These are phyloP conservation scores for Fabriciana adippe DNA, from an alignment of 2,888 invertebrate species.

Conservation along the genomic window DNA sequence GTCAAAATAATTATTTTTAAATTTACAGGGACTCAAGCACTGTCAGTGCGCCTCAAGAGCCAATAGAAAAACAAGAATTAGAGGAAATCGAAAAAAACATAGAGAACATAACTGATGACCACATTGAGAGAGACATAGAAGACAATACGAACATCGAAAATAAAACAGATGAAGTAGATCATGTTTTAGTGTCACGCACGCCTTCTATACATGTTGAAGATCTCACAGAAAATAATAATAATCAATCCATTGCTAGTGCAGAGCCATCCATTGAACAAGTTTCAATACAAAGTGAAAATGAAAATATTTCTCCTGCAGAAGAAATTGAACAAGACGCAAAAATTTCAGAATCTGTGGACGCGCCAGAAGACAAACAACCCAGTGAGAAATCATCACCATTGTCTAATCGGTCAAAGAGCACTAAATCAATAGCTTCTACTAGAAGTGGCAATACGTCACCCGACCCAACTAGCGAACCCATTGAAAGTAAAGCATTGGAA, in stretches of 20 bases:
- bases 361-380: conserved; percentile 33
- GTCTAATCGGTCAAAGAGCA: conserved; percentile 49
- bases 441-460: conserved; percentile 55
- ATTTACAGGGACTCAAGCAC: conserved; percentile 67
- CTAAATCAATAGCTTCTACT: conserved; percentile 49
- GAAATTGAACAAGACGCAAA: conserved; percentile 45
- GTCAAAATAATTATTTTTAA: not conserved
- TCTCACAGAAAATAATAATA: conserved; percentile 62
- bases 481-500: conserved; percentile 44
- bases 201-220: conserved; percentile 69
- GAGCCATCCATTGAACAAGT: conserved; percentile 35
- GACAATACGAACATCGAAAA: conserved; percentile 45
- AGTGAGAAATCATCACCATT: conserved; percentile 50
- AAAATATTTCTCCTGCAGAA: conserved; percentile 23
- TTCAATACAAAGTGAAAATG: conserved; percentile 42
- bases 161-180: conserved; percentile 42
- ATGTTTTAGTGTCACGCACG: conserved; percentile 53
- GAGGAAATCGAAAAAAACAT: conserved; percentile 38
- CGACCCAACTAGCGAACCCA: conserved; percentile 49
- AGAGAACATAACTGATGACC: conserved; percentile 31
- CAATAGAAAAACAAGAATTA: conserved; percentile 45
- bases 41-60: conserved; percentile 53
- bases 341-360: conserved; percentile 27
- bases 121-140: conserved; percentile 40
- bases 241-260: conserved; percentile 45